These are phyloP conservation scores for Nephrotoma guestfalica DNA, from an alignment of 2,888 invertebrate genomes.

Conservation along the genomic window DNA sequence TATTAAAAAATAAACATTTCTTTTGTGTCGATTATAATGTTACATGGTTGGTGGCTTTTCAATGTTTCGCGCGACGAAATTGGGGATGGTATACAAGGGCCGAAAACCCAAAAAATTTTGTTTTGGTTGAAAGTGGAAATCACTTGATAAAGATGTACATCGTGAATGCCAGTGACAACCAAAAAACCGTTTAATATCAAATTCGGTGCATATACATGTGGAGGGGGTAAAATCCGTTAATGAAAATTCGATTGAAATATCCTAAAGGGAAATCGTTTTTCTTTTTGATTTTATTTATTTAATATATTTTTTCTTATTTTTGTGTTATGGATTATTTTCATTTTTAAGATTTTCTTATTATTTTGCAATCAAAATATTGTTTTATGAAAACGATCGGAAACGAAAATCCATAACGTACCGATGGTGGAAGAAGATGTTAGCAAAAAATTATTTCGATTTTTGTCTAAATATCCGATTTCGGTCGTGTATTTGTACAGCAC, in stretches of 20 bases:
- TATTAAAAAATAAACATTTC: too few relatives aligned
- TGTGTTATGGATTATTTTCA: not conserved
- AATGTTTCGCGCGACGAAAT: too few relatives aligned
- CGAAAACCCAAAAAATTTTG: too few relatives aligned
- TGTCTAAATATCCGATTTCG: not conserved
- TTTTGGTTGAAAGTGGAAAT: too few relatives aligned
- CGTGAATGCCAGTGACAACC: not conserved
- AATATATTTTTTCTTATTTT: not conserved
- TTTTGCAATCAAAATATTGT: not conserved
- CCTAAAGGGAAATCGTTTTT: not conserved
- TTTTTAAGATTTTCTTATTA: not conserved
- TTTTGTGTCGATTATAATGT: too few relatives aligned
- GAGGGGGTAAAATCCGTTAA: not conserved
- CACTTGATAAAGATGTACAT: too few relatives aligned
- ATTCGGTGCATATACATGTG: not conserved
- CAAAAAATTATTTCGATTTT: not conserved
- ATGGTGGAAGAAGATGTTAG: not conserved
- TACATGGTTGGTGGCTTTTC: too few relatives aligned
- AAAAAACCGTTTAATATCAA: not conserved
- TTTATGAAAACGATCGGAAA: not conserved
- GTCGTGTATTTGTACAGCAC: not conserved
- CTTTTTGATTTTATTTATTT: not conserved
- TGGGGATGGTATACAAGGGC: too few relatives aligned
- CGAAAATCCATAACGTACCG: not conserved
- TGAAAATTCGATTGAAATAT: not conserved